Base-by-base conservation (phyloP, 2,888 invertebrate genomes). In the Gryllus longicercus region DNA sequence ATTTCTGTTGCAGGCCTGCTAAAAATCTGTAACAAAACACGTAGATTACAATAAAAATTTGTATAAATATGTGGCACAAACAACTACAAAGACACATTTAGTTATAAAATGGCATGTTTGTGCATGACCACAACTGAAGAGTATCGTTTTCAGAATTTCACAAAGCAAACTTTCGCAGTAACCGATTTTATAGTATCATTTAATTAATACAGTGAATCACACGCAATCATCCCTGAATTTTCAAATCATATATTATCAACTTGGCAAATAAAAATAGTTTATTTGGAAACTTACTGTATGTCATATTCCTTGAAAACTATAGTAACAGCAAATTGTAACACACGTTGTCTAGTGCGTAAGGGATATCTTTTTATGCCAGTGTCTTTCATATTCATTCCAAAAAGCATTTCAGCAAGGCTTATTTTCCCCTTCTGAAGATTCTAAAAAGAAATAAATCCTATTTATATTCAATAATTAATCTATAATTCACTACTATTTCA, bases 281-380 rank as follows among this genome's bases (percentile, higher is more conserved):
- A 21, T 21, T n/a, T 0, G 0, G 14, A 50, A 21, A 88, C 90
- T 88, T 89, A 97, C 93, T 91, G 90, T 84, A 91, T 89, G 86
- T 96, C 93, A 84, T 94, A 93, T 82, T 94, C 91, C 84, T 93
- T 93, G 81, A 96, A 90, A 84, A 96, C 94, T 83, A 98, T 88
- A 1, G 98, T 98, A 80, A 98, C 90, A 14, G 97, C 96, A 86
- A 94, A 98, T 85, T 96, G 96, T 38, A 98, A 90, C 18, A 96
- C 92, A 79, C 97, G 90, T 82, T 96, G 94, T 2, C 96, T 90
- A 50, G 94, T 93, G 63, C 96, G 90, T 77, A 96, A 88, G 1
- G 96, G 96, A 87, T 96, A 96, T 74, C 95, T 89, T 86, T 96
- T 96, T 81, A 98, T 91, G 4, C 98, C 98, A 0, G 96, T 94